phyloP scores from a whole-genome alignment of 2,113 vertebrate genomes.

The Rutilus rutilus region DNA sequence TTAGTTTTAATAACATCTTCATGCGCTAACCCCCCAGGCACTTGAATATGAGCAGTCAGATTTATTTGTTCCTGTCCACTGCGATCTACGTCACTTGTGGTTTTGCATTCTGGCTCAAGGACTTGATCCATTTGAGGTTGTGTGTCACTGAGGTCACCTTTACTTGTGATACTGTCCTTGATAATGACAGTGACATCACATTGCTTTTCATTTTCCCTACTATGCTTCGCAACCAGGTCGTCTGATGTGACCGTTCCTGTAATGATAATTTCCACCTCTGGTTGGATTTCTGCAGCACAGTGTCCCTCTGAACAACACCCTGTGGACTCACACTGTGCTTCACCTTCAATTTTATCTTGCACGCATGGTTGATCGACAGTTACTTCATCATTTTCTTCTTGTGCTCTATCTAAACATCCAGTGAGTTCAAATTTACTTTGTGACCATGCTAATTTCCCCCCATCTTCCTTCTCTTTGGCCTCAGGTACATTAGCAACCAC shows the following conservation, averaged over 20 bases:
- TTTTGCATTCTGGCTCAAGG: neutral
- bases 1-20: conserved; percentile 14
- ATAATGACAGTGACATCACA: conserved; percentile 3
- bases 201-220: conserved; percentile 13
- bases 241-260: neutral
- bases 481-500: conserved; percentile 60
- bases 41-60: neutral
- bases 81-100: neutral
- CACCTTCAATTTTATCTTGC: conserved; percentile 39
- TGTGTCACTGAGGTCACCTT: neutral
- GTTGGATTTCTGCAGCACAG: conserved; percentile 14
- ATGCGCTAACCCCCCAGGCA: neutral
- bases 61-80: neutral
- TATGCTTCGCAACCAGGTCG: neutral
- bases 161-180: neutral
- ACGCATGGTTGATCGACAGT: conserved; percentile 16
- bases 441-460: conserved; percentile 68
- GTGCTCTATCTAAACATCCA: conserved; percentile 67
- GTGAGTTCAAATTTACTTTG: conserved; percentile 76
- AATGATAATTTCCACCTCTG: neutral
- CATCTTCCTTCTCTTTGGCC: conserved; percentile 55
- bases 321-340: conserved; percentile 40
- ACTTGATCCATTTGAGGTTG: neutral
- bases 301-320: conserved; percentile 12
- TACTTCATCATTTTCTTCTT: conserved; percentile 55